A percentile compares a stretch with the other conserved stretches of the same genome.
These are phyloP conservation scores for Tenebrosternarchus preto DNA, from an alignment of 2,113 vertebrate genomes.

Conservation along the genomic window DNA sequence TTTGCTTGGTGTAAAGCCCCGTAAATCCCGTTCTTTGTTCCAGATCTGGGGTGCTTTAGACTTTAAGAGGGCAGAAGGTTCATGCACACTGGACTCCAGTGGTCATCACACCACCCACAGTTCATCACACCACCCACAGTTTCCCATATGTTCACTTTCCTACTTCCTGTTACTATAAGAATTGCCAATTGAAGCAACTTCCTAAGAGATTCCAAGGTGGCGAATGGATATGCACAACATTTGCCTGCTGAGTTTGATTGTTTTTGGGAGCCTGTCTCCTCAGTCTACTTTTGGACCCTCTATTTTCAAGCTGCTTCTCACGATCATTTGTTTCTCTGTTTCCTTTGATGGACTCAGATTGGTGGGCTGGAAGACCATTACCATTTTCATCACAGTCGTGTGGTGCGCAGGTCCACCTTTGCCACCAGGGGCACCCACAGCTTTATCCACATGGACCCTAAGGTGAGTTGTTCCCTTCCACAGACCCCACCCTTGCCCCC, in stretches of 20 bases:
- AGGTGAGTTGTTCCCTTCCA: conserved; percentile 71
- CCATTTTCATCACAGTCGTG: conserved; percentile 90
- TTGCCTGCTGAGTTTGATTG: background rate
- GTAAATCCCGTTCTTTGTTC: background rate
- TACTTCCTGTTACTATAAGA: background rate
- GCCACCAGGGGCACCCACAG: conserved; percentile 81
- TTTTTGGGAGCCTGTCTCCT: background rate
- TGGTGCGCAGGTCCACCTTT: conserved; percentile 81
- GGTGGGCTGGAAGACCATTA: conserved; percentile 88
- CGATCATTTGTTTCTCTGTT: conserved; percentile 25
- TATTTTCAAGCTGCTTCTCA: conserved; percentile 24
- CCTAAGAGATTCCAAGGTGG: background rate
- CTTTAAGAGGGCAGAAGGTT: conserved; percentile 15
- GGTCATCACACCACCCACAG: conserved; percentile 31
- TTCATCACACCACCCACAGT: conserved; percentile 34
- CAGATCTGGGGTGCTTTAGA: conserved; percentile 6
- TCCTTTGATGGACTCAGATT: conserved; percentile 74
- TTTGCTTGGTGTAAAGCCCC: background rate
- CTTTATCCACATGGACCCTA: conserved; percentile 89
- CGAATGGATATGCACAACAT: too few relatives aligned
- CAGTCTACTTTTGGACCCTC: too few relatives aligned
- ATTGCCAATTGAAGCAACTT: background rate
- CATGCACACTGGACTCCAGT: conserved; percentile 10
- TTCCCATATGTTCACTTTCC: conserved; percentile 21
- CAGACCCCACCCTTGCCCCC: background rate